Base-by-base conservation (phyloP, 2,888 invertebrate genomes). In the Dastarcus helophoroides region DNA sequence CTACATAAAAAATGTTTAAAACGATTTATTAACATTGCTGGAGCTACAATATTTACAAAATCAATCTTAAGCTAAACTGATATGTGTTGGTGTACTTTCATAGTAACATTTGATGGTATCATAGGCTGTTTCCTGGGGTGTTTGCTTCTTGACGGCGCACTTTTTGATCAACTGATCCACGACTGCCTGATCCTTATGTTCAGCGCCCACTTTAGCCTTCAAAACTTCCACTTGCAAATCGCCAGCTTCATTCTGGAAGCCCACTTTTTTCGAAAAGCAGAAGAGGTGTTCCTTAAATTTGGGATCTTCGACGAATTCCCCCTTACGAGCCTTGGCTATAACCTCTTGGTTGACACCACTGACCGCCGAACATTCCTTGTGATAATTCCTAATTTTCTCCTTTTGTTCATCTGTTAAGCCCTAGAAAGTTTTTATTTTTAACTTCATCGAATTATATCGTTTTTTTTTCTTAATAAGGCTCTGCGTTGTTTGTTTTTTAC, bases 261-360 rank as follows among this genome's bases (percentile, higher is more conserved):
- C 65, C 2, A 63, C 50, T 36, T 64, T 66, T 34, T 64, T 51
- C 48, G 66, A 63, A 53, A 68, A 62, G 43, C 69, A 70, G 0
- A 63, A 47, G 0, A 58, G 50, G 38, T 66, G 67, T 24, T 64
- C 62, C 40, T 67, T 67, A 1, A 68, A 39, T 0, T 42, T 51
- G 5, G 62, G 61, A 25, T 67, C 65, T 1, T 68, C 62, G 0
- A 51, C 51, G 41, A 67, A 68, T 22, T 65, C 61, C 0, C 68
- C 69, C 32, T 62, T 62, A 32, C 63, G 62, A 0, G 62, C 63
- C 33, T 52, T 50, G 8, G 39, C 34, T 4, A 53, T 39, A n/a
- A 53, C 12, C 3, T 47, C 40, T 40, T 51, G 48, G 12, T 51
- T 53, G 1, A 56, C 58, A 10, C 53, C 55, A 14, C 62, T 50